Conservation (phyloP, 2,888 invertebrate genomes). For the Caenorhabditis japonica region DNA sequence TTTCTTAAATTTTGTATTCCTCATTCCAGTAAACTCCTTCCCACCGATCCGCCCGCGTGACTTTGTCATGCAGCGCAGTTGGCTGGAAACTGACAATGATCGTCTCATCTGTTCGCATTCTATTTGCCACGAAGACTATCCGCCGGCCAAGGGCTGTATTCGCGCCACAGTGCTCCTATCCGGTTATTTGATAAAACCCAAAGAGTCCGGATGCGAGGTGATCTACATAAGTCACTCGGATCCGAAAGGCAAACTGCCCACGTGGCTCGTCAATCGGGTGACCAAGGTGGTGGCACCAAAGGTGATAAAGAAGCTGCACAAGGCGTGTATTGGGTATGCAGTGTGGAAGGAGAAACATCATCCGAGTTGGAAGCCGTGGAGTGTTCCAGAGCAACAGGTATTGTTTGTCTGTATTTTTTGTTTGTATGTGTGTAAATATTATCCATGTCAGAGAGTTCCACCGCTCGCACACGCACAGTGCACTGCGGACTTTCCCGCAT, state of each 20-base stretch:
- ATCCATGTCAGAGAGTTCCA: too few relatives aligned
- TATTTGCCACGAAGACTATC: slow-evolving; percentile 86
- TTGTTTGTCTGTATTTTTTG: too few relatives aligned
- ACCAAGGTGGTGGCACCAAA: slow-evolving; percentile 90
- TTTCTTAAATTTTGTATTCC: neutral
- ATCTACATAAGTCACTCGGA: slow-evolving; percentile 92
- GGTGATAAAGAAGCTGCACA: slow-evolving; percentile 86
- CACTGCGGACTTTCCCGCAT: too few relatives aligned
- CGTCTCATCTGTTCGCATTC: slow-evolving; percentile 92
- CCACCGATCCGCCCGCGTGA: slow-evolving; percentile 81
- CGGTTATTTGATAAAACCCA: slow-evolving; percentile 82
- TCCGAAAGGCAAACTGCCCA: slow-evolving; percentile 86
- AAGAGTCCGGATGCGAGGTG: slow-evolving; percentile 83
- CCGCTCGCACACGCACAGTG: too few relatives aligned
- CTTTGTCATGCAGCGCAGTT: slow-evolving; percentile 91
- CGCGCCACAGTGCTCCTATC: slow-evolving; percentile 83
- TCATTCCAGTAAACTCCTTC: slow-evolving; percentile 57
- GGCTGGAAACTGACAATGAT: slow-evolving; percentile 89
- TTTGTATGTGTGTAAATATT: too few relatives aligned
- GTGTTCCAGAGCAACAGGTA: slow-evolving; percentile 85
- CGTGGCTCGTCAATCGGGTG: slow-evolving; percentile 90
- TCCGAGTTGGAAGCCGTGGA: slow-evolving; percentile 88
- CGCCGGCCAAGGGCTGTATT: slow-evolving; percentile 87
- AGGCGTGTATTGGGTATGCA: slow-evolving; percentile 86
- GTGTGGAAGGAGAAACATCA: slow-evolving; percentile 87